Base-by-base conservation (phyloP, 2,888 invertebrate species). In the Drosophila algonquin region DNA sequence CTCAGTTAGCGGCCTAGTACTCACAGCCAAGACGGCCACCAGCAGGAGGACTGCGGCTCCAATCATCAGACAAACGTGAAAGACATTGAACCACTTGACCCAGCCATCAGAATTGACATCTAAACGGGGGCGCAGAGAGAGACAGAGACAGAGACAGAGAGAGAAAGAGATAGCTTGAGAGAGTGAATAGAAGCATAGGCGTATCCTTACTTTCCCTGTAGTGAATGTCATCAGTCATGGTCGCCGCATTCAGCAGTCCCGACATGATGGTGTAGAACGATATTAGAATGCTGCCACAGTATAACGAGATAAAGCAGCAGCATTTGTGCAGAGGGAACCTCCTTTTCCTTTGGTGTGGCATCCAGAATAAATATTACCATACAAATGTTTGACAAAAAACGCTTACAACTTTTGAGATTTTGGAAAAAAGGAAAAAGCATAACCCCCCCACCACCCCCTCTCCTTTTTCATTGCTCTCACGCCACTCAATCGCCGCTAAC, bases 41-140 rank as follows among this genome's bases (percentile, higher is more conserved):
- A 72, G 51, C 51, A 72, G 58, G 14, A 48, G 1, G 5, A 72
- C 18, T 1, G 72, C 72, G 14, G 58, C 71, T 7, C 10, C 12
- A 7, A 56, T 64, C 71, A 71, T 71, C 9, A 72, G 44, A 9
- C 8, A 51, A n/a, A 71, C 46, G 32, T 72, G 72, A 12, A 10
- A 16, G 5, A 72, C 21, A 59, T 71, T 72, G 27, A 72, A 71
- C 58, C 64, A 71, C 12, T 72, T 71, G 10, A 55, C 9, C 30
- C 9, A 35, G 30, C 9, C 10, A 48, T 64, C 50, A 40, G 64
- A 52, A 8, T 44, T 50, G 2, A 9, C 14, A 8, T 58, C 71
- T 72, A 35, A 24, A 24, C 0, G 24, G 24, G 21, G 2, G 21
- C 1, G 24, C 24, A 4, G 21, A 21, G 21, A 21, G 21, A 21